Evolutionary conservation across 2,888 invertebrate genomes (phyloP), one percentile per base, ranked within the genome.

Genomic region (Hymenopus coronatus): DNA sequence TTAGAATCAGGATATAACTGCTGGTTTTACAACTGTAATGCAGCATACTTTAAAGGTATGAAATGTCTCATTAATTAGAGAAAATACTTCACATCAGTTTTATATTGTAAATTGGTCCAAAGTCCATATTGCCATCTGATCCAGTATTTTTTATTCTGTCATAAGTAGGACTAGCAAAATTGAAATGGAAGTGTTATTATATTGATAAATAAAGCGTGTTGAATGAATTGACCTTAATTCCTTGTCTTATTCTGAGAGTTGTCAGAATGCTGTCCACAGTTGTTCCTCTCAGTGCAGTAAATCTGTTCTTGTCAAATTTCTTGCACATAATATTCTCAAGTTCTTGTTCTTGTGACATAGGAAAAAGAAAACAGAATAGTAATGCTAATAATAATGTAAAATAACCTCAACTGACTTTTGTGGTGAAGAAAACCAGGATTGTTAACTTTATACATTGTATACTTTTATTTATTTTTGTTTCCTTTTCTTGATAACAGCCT

Each of bases 61-160:
- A 70, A 70, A 70, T 12, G 40, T 70, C 54, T 70, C 54, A 70
- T 70, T 54, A 54, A 54, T 54, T 40, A 46, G n/a, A 81, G 54
- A 14, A 81, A 81, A 70, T 81, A 70, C 81, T 86, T 86, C 86
- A 86, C 86, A 86, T 86, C 25, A 28, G 86, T 86, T 86, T 86
- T 86, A 85, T 86, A 86, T 70, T 86, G 86, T 86, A 54, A 86
- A 86, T 28, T 86, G 86, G 86, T 30, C 81, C 70, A 70, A 86
- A 86, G 86, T 70, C 86, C 86, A 86, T 81, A 30, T 86, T 86
- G 86, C 86, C 70, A 86, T 86, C 28, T 86, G 86, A 86, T 86
- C 86, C 86, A 86, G 86, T 86, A 86, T 86, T 86, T 86, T 86
- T 86, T 70, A 70, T 15, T 70, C 28, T 46, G n/a, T 70, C 15